Conservation (phyloP, 2,113 vertebrate genomes). For the Ceratotherium simum region DNA sequence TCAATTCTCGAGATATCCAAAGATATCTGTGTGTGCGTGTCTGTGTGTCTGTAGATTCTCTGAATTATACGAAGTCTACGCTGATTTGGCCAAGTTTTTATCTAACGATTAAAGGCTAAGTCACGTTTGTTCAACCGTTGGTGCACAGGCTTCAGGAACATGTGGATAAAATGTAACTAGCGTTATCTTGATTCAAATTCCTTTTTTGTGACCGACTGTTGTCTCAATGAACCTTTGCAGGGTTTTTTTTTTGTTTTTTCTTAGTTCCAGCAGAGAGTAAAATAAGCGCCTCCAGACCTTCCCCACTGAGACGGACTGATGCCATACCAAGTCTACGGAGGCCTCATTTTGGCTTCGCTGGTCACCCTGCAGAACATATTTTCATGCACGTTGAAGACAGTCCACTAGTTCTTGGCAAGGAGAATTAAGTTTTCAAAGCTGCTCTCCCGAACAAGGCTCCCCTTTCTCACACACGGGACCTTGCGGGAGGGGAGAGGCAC, state of each 20-base stretch:
- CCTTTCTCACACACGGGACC: neutral
- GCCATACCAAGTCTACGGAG: conserved; percentile 48
- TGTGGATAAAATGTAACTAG: conserved; percentile 63
- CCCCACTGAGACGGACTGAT: neutral
- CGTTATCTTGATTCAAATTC: conserved; percentile 64
- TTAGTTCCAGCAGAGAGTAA: conserved; percentile 42
- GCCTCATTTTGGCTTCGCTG: conserved; percentile 54
- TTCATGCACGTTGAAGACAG: conserved; percentile 38
- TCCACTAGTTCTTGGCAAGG: conserved; percentile 64
- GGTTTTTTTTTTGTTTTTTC: conserved; percentile 55
- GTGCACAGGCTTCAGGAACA: neutral
- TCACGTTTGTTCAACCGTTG: neutral
- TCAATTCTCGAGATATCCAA: conserved; percentile 19
- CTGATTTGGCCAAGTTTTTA: neutral
- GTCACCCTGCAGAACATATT: neutral
- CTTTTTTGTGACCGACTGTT: neutral
- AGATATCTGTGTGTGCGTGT: neutral
- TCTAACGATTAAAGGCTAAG: neutral
- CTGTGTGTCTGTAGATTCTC: neutral
- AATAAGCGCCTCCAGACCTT: conserved; percentile 17
- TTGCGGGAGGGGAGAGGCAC: neutral
- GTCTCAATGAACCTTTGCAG: conserved; percentile 30
- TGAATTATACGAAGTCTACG: neutral
- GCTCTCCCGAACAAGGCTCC: neutral
- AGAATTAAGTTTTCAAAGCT: conserved; percentile 24